Evolutionary conservation across 2,888 invertebrate genomes (phyloP).

Genomic region (Xanthia icteritia): DNA sequence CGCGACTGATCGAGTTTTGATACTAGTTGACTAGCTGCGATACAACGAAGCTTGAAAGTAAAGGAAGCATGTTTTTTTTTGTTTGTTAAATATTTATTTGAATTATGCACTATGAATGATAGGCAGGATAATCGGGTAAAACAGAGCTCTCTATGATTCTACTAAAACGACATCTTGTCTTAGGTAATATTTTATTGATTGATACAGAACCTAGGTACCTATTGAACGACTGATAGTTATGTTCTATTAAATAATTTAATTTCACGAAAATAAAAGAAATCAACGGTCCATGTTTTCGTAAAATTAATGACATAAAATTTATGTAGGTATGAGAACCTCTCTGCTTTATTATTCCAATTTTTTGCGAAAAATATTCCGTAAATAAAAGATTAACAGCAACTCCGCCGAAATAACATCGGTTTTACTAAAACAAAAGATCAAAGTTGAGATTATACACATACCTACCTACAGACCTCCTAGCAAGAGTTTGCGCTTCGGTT

Average conservation of each 20-base stretch:
- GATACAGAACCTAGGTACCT: not conserved
- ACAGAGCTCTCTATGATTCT: not conserved
- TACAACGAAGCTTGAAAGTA: constrained; percentile 22
- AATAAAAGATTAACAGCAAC: not conserved
- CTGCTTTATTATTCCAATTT: not conserved
- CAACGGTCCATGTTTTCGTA: not conserved
- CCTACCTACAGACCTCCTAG: not conserved
- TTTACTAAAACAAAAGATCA: constrained; percentile 7
- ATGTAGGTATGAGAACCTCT: not conserved
- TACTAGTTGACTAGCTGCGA: constrained; percentile 25
- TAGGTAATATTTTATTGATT: not conserved
- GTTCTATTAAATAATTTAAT: not conserved
- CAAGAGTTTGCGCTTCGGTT: not conserved
- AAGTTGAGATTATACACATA: constrained; percentile 1
- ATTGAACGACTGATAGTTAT: not conserved
- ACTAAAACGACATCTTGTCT: not conserved
- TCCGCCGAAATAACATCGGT: not conserved
- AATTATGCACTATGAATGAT: not conserved
- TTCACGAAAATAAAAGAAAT: not conserved
- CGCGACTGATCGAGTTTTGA: constrained; percentile 68
- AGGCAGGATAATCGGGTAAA: not conserved
- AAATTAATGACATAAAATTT: not conserved
- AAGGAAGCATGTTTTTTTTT: constrained; percentile 22
- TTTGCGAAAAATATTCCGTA: not conserved
- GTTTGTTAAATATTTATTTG: not conserved